These are phyloP conservation scores for Plutella xylostella DNA, from an alignment of 2,888 invertebrate species.

Conservation along the genomic window DNA sequence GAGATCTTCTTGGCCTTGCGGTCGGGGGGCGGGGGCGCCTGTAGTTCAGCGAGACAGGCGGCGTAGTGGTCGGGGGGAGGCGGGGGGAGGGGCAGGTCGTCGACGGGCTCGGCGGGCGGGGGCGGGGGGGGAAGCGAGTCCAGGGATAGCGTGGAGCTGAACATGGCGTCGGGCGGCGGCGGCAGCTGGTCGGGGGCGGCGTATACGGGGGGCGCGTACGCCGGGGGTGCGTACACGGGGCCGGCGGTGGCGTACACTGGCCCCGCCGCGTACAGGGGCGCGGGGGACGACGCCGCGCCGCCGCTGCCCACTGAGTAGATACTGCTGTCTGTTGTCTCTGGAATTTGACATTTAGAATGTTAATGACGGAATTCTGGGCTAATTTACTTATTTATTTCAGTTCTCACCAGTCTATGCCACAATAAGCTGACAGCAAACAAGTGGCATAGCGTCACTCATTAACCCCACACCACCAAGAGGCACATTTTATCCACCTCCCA, in stretches of 20 bases:
- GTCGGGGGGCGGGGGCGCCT: conserved; percentile 52
- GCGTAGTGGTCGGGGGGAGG: conserved; percentile 30
- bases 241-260: conserved; percentile 79
- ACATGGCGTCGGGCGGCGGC: conserved; percentile 73
- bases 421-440: too few relatives aligned
- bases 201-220: conserved; percentile 77
- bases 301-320: conserved; percentile 28
- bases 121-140: conserved; percentile 86
- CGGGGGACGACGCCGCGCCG: conserved; percentile 30
- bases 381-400: too few relatives aligned
- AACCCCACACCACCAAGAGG: too few relatives aligned
- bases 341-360: conserved; percentile 12
- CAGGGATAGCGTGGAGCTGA: conserved; percentile 80
- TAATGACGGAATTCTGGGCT: too few relatives aligned
- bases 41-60: conserved; percentile 69
- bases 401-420: too few relatives aligned
- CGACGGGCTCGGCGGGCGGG: conserved; percentile 62
- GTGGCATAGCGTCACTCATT: too few relatives aligned
- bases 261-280: conserved; percentile 38
- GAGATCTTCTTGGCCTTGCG: conserved; percentile 73
- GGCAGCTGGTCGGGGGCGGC: conserved; percentile 77
- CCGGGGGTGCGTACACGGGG: conserved; percentile 72
- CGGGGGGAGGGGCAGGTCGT: conserved; percentile 28
- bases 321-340: conserved; percentile 36
- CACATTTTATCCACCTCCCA: too few relatives aligned